Conservation (phyloP, 1,140 invertebrate species). For the Apocrypta bakeri region DNA sequence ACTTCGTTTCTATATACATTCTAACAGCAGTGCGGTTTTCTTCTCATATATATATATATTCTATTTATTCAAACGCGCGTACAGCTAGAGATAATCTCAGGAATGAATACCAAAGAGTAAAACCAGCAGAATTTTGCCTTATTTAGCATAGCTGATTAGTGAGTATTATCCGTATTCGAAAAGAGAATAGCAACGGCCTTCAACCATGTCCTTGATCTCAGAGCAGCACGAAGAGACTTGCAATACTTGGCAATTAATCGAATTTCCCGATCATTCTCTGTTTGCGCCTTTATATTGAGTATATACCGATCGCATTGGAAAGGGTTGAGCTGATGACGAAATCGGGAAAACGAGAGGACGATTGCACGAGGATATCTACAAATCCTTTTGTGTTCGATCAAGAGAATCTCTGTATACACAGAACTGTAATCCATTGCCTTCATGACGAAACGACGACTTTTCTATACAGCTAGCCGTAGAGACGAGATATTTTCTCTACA, state of each 20-base stretch:
- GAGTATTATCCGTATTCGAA: no score
- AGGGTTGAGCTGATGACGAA: conserved; percentile 17
- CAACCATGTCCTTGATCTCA: conserved; percentile 27
- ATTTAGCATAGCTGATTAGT: no score
- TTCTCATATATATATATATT: no score
- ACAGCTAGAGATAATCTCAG: no score
- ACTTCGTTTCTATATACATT: background rate
- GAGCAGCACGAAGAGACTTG: background rate
- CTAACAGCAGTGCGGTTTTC: no score
- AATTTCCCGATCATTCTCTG: background rate
- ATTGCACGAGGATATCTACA: background rate
- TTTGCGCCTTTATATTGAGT: background rate
- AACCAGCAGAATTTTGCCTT: no score
- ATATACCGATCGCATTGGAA: conserved; percentile 20
- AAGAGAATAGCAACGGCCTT: background rate
- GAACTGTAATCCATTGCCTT: no score
- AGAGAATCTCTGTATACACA: background rate
- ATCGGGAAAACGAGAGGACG: conserved; percentile 1
- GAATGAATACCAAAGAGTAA: no score
- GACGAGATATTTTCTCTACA: no score
- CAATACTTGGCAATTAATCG: background rate
- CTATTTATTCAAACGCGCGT: no score
- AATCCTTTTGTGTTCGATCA: conserved; percentile 6
- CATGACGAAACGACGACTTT: background rate
- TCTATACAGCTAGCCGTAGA: no score